phyloP scores from a whole-genome alignment of 2,113 vertebrate genomes.

The Boulengeromyrus knoepffleri region DNA sequence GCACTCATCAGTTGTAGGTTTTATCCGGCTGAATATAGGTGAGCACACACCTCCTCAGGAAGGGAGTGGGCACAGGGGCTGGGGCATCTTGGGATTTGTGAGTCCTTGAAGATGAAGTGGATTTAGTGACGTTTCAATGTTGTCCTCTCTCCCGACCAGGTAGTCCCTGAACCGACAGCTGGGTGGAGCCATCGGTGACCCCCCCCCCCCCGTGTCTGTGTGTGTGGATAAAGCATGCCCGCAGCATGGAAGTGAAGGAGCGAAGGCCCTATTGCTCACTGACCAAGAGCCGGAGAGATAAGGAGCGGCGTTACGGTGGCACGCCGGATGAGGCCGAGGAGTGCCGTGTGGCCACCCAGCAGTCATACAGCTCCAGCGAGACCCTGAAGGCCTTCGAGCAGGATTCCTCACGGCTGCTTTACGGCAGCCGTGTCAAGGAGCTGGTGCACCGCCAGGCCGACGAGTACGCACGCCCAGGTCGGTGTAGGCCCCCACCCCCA shows the following conservation, averaged over 20 bases:
- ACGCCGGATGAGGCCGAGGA: constrained; percentile 83
- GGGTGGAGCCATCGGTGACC: constrained; percentile 44
- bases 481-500: not conserved
- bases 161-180: constrained; percentile 54
- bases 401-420: constrained; percentile 83
- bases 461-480: constrained; percentile 82
- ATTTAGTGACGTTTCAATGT: constrained; percentile 28
- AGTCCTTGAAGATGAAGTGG: constrained; percentile 38
- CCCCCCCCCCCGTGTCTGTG: constrained; percentile 5
- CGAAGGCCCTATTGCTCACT: constrained; percentile 93
- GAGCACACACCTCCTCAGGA: not conserved
- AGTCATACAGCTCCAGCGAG: constrained; percentile 96
- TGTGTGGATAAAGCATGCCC: constrained; percentile 66
- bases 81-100: constrained; percentile 20
- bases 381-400: constrained; percentile 96
- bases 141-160: constrained; percentile 41
- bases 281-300: constrained; percentile 86
- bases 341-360: constrained; percentile 90
- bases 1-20: not conserved
- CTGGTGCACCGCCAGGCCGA: constrained; percentile 87
- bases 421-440: constrained; percentile 84
- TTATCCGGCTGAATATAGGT: not conserved
- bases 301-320: constrained; percentile 77
- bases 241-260: constrained; percentile 99
- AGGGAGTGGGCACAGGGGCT: not conserved